Conservation (phyloP, 2,113 vertebrate genomes). For the Misgurnus anguillicaudatus region DNA sequence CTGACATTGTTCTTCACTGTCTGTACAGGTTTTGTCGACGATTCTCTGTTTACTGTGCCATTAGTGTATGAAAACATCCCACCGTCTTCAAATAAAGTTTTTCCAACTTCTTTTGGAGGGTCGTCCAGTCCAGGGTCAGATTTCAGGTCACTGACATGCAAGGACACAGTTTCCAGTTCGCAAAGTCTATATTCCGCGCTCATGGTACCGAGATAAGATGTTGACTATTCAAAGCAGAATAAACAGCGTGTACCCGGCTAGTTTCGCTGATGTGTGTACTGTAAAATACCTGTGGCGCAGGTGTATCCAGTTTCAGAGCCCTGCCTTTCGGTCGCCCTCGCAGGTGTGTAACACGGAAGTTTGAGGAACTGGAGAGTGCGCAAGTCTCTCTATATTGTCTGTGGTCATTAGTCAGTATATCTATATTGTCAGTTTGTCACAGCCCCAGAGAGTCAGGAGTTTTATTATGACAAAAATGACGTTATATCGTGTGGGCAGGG, state of each 20-base stretch:
- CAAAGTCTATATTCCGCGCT: slow-evolving; percentile 59
- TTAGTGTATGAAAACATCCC: background rate
- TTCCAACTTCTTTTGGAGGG: slow-evolving; percentile 41
- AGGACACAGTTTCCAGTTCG: slow-evolving; percentile 60
- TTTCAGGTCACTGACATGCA: slow-evolving; percentile 41
- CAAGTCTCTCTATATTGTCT: slow-evolving; percentile 31
- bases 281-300: slow-evolving; percentile 40
- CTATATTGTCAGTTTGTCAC: background rate
- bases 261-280: background rate
- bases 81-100: slow-evolving; percentile 5
- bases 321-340: slow-evolving; percentile 64
- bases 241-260: background rate
- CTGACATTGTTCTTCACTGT: slow-evolving; percentile 18
- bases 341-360: slow-evolving; percentile 70
- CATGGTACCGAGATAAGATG: slow-evolving; percentile 58
- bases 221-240: background rate
- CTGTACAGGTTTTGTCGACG: background rate
- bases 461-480: no score
- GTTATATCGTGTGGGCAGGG: no score
- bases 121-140: slow-evolving; percentile 5
- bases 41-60: background rate
- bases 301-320: slow-evolving; percentile 47
- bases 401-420: background rate
- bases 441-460: background rate
- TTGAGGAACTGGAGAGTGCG: slow-evolving; percentile 52